phyloP scores from a whole-genome alignment of 2,888 invertebrate species.

The Drosophila mercatorum region DNA sequence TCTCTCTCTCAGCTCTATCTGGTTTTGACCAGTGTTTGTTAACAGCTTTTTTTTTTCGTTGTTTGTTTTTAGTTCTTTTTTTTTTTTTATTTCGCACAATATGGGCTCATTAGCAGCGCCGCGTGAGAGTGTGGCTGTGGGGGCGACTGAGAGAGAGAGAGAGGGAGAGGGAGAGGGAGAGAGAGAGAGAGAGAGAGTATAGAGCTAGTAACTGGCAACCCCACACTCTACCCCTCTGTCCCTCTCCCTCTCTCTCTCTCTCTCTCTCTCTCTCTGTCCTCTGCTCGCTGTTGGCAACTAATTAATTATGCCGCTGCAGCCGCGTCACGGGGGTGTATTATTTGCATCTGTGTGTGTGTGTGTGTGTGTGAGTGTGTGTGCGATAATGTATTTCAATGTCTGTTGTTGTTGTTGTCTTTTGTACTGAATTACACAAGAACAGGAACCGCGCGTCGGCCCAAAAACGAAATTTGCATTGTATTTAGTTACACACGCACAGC shows the following conservation, averaged over 20 bases:
- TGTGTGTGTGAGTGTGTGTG: constrained; percentile 26
- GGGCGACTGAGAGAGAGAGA: background rate
- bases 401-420: constrained; percentile 42
- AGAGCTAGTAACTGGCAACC: background rate
- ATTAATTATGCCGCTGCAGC: constrained; percentile 78
- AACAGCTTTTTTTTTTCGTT: constrained; percentile 56
- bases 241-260: background rate
- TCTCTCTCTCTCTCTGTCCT: background rate
- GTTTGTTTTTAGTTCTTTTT: constrained; percentile 31
- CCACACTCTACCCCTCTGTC: background rate
- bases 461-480: constrained; percentile 75
- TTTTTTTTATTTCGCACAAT: constrained; percentile 69
- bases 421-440: constrained; percentile 47
- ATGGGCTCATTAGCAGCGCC: constrained; percentile 75
- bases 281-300: constrained; percentile 61
- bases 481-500: constrained; percentile 76
- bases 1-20: background rate
- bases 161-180: rapidly evolving
- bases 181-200: background rate
- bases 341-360: constrained; percentile 50
- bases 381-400: constrained; percentile 65
- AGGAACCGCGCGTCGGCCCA: constrained; percentile 17
- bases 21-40: constrained; percentile 53
- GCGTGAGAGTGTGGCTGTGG: constrained; percentile 13
- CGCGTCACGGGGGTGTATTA: constrained; percentile 78